phyloP scores from a whole-genome alignment of 1,140 invertebrate species.

The Drosophila ohnishii region DNA sequence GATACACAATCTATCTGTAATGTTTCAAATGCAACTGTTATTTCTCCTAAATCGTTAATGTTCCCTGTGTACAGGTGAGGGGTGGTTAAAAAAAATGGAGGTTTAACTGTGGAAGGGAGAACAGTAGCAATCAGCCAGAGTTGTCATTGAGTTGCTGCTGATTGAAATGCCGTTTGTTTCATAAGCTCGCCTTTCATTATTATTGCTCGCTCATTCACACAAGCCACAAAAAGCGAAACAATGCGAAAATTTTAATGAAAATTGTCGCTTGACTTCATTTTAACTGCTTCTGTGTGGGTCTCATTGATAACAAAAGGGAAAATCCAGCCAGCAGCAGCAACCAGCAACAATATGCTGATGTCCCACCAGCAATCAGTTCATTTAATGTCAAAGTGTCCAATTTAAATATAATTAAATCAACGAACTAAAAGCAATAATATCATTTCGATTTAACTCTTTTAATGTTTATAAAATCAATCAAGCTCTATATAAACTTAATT shows the following conservation, averaged over 20 bases:
- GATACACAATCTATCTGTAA: not conserved
- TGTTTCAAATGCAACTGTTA: not conserved
- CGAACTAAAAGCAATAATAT: not conserved
- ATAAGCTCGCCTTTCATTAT: slow-evolving; percentile 72
- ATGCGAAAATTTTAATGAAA: slow-evolving; percentile 82
- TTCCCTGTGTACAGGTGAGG: slow-evolving; percentile 11
- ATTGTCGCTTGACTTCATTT: slow-evolving; percentile 82
- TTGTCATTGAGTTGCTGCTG: slow-evolving; percentile 72
- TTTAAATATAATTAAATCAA: slow-evolving; percentile 24
- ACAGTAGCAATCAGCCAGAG: slow-evolving; percentile 65
- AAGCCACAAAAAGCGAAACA: slow-evolving; percentile 70
- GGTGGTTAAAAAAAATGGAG: slow-evolving; percentile 2
- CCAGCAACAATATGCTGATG: slow-evolving; percentile 33
- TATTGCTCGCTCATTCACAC: slow-evolving; percentile 77
- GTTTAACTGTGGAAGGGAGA: not conserved
- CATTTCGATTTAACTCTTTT: not conserved
- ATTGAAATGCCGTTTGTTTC: slow-evolving; percentile 80
- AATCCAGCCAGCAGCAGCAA: slow-evolving; percentile 1
- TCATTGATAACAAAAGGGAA: slow-evolving; percentile 57
- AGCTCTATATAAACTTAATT: not conserved
- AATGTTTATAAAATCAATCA: not conserved
- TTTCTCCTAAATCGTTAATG: not conserved
- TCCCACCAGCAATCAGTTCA: slow-evolving; percentile 16
- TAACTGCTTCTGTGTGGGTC: slow-evolving; percentile 57
- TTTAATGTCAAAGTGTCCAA: slow-evolving; percentile 11